Conservation (phyloP, 2,113 vertebrate genomes). For the Emydocephalus ijimae region DNA sequence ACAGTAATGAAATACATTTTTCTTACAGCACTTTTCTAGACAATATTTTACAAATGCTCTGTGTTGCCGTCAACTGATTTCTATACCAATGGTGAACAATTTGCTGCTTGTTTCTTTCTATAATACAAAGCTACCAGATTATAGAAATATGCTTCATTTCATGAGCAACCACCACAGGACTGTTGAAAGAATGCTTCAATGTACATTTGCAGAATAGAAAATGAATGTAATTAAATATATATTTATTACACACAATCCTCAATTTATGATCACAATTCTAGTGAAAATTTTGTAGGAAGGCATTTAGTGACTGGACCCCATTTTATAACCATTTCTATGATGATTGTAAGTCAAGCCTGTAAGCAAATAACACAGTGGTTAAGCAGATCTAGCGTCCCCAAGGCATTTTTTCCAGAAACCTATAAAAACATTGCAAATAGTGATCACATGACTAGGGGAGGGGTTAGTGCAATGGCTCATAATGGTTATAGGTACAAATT, state of each 20-base stretch:
- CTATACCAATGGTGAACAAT: neutral
- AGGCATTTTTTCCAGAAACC: neutral
- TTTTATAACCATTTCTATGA: neutral
- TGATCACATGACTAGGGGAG: neutral
- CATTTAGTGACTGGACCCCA: neutral
- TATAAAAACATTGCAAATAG: neutral
- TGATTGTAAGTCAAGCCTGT: neutral
- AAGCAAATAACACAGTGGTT: neutral
- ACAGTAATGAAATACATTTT: neutral
- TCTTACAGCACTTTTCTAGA: neutral
- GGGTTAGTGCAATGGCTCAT: neutral
- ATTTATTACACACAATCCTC: neutral
- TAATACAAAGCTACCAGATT: neutral
- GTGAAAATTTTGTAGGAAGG: neutral
- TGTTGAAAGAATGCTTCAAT: neutral
- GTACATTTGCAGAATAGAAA: neutral
- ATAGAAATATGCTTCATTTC: neutral
- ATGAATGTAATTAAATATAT: neutral
- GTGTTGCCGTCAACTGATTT: neutral
- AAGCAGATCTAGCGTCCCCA: neutral
- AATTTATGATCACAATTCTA: neutral
- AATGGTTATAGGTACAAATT: neutral
- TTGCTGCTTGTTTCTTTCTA: neutral
- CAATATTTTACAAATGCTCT: neutral
- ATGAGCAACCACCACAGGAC: neutral